Evolutionary conservation across 2,888 invertebrate species (phyloP).

Genomic region (Trimorus sp.): DNA sequence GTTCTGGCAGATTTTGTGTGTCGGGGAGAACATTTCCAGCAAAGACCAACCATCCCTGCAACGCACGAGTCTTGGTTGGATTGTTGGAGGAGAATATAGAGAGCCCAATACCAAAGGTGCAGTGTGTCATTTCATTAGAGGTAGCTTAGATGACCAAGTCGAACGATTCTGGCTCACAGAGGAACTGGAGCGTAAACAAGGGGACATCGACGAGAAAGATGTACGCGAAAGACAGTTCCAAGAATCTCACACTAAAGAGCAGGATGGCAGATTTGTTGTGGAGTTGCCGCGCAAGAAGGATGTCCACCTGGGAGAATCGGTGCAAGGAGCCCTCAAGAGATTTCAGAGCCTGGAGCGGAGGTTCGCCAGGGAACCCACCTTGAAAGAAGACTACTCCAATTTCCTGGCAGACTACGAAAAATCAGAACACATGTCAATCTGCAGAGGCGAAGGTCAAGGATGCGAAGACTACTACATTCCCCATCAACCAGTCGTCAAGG

Average conservation of each 20-base stretch:
- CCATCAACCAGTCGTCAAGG: no score
- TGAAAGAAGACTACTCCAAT: slow-evolving; percentile 39
- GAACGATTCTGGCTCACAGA: no score
- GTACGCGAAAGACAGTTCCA: slow-evolving; percentile 12
- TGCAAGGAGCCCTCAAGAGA: slow-evolving; percentile 34
- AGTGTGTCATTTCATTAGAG: no score
- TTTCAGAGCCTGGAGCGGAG: slow-evolving; percentile 37
- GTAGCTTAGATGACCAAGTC: no score
- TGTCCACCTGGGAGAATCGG: slow-evolving; percentile 50
- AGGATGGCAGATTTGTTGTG: slow-evolving; percentile 10
- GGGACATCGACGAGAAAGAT: not conserved
- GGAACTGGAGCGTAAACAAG: no score
- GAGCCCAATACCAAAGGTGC: no score
- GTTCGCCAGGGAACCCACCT: slow-evolving; percentile 27
- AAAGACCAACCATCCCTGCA: slow-evolving; percentile 7
- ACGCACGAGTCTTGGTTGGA: slow-evolving; percentile 17
- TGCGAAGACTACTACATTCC: no score
- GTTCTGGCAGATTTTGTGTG: slow-evolving; percentile 1
- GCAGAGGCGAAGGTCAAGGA: no score
- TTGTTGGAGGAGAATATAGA: slow-evolving; percentile 3
- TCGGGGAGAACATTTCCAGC: not conserved
- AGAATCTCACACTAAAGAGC: not conserved
- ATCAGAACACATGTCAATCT: slow-evolving; percentile 48
- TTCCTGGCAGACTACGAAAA: slow-evolving; percentile 56
- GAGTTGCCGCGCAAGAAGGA: not conserved